Evolutionary conservation across 2,797 vertebrate genomes (phyloP).

Genomic region (Rhabdomys pumilio): DNA sequence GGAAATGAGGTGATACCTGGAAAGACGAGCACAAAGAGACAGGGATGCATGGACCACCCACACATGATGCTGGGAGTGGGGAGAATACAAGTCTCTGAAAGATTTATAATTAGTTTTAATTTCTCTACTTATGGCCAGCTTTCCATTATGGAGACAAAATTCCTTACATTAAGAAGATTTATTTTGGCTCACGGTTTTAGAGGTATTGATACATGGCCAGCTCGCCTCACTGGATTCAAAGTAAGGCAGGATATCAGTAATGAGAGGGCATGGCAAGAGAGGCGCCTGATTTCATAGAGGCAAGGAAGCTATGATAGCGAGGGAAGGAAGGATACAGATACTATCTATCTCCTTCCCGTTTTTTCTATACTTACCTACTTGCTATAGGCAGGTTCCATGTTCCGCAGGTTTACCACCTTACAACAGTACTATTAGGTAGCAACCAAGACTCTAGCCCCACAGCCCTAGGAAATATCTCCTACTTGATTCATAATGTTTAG

Average conservation of each 20-base stretch:
- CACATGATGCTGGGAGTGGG: background rate
- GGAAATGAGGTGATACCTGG: background rate
- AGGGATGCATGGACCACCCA: background rate
- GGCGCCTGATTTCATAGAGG: background rate
- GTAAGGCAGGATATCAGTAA: background rate
- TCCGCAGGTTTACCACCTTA: background rate
- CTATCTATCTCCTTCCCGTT: background rate
- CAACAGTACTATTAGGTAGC: background rate
- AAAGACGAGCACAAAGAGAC: background rate
- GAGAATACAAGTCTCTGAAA: background rate
- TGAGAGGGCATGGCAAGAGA: too few relatives aligned
- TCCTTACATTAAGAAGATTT: background rate
- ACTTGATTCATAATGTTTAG: background rate
- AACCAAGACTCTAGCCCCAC: background rate
- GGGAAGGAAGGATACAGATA: background rate
- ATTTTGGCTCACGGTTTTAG: background rate
- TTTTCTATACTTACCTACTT: background rate
- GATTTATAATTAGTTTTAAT: slow-evolving; percentile 42
- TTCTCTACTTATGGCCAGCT: background rate
- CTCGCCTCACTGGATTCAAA: background rate
- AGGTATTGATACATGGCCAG: background rate
- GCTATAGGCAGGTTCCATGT: background rate
- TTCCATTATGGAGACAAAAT: background rate
- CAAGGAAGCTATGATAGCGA: background rate
- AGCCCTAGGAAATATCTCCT: background rate